phyloP scores from a whole-genome alignment of 1,140 invertebrate genomes.

The Akabosia matsudoensis region DNA sequence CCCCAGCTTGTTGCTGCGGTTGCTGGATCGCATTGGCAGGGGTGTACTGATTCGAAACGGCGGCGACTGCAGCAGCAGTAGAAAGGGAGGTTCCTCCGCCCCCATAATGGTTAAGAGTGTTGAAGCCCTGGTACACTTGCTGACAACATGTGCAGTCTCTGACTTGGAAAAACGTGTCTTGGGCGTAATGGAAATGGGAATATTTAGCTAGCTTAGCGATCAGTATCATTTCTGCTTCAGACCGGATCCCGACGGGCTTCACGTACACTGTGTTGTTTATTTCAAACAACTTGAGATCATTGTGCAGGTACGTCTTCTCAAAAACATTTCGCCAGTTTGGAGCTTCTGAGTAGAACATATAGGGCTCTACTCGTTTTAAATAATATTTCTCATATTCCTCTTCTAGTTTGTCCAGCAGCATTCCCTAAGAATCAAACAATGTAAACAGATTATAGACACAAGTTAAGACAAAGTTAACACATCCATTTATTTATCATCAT shows the following conservation, averaged over 20 bases:
- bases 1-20: conserved; percentile 30
- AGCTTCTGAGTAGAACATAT: conserved; percentile 33
- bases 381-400: conserved; percentile 37
- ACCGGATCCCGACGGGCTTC: conserved; percentile 29
- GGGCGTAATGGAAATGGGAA: conserved; percentile 39
- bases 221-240: conserved; percentile 36
- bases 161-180: conserved; percentile 38
- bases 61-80: conserved; percentile 13
- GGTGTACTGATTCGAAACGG: conserved; percentile 23
- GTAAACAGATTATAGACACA: too few species aligned
- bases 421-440: conserved; percentile 30
- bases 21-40: conserved; percentile 1
- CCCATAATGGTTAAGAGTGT: conserved; percentile 33
- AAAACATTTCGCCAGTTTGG: conserved; percentile 33
- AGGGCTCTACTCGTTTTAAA: conserved; percentile 34
- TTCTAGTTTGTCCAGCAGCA: conserved; percentile 36
- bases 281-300: conserved; percentile 39
- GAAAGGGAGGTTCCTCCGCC: conserved; percentile 7
- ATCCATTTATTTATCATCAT: too few species aligned
- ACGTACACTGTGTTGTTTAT: conserved; percentile 37
- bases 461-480: too few species aligned
- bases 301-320: conserved; percentile 39
- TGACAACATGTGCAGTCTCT: conserved; percentile 35
- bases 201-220: conserved; percentile 36
- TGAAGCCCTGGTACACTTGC: conserved; percentile 19